phyloP scores from a whole-genome alignment of 2,113 vertebrate species.

The Salvator merianae region DNA sequence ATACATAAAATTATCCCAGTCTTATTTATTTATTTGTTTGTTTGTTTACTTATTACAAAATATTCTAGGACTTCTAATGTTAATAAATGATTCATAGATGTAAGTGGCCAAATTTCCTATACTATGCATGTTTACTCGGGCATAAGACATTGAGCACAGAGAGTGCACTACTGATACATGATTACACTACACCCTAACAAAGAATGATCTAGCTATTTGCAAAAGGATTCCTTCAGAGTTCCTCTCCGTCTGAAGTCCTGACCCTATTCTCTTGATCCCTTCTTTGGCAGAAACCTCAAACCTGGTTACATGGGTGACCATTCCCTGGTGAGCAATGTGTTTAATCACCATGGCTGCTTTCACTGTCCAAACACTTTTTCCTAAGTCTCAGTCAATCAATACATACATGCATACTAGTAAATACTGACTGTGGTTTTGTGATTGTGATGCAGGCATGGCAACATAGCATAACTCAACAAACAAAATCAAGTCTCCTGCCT shows the following conservation, averaged over 20 bases:
- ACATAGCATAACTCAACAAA: neutral
- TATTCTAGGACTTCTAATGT: neutral
- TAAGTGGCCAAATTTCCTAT: accelerated
- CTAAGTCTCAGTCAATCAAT: neutral
- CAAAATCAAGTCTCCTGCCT: neutral
- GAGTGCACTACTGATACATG: neutral
- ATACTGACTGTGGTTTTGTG: neutral
- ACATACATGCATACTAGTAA: neutral
- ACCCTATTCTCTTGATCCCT: no score
- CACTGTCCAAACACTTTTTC: neutral
- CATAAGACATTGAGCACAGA: neutral
- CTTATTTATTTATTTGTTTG: no score
- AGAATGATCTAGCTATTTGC: neutral
- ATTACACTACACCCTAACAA: neutral
- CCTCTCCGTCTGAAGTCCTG: neutral
- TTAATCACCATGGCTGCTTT: neutral
- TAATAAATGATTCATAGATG: neutral
- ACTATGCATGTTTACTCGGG: neutral
- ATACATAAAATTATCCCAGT: no score
- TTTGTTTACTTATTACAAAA: no score
- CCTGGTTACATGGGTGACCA: neutral
- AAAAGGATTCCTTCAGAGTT: neutral
- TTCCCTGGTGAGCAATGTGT: neutral
- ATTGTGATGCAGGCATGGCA: neutral
- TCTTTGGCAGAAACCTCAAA: neutral